Evolutionary conservation across 2,888 invertebrate genomes (phyloP), one percentile per base, ranked within the genome.

Genomic region (Lepas anatifera): DNA sequence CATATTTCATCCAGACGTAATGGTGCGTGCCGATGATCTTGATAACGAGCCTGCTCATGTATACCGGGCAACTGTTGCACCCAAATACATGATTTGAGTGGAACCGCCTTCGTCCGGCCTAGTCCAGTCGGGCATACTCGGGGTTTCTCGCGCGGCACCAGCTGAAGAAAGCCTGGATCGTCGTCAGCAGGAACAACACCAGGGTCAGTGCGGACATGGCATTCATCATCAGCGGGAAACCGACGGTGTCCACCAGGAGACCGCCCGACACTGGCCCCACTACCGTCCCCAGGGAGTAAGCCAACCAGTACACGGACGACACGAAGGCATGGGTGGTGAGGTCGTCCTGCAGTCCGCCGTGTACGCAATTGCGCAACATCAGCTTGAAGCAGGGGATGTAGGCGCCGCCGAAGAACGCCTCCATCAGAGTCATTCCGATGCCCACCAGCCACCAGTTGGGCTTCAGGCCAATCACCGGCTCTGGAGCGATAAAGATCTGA

Each of bases 181-280:
- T 11, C n/a, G 66, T 66, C 25, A 37, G 27, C 27, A 66, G n/a
- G 39, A n/a, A 37, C 27, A 66, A 13, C 25, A 25, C 6, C 39
- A 66, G 39, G 3, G 66, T 66, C 39, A 39, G 39, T 25, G 16
- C 39, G 18, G 66, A n/a, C 25, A 66, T 25, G 39, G 13, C 22
- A 13, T 25, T 66, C 66, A 66, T 66, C 66, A 66, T 66, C 25
- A 66, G n/a, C 7, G 66, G 66, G 66, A 39, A 66, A 27, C 66
- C 66, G 66, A 8, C 25, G 2, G 27, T 6, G 66, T 66, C 66
- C 25, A 41, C 66, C 25, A 66, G 66, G 25, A 66, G 25, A 2
- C 66, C 66, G 13, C 66, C 66, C 16, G 27, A n/a, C 16, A 41
- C 13, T n/a, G 66, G 66, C 3, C 66, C 66, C 13, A 66, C 66